Conservation (phyloP, 2,797 vertebrate genomes). For the Borostomias antarcticus region DNA sequence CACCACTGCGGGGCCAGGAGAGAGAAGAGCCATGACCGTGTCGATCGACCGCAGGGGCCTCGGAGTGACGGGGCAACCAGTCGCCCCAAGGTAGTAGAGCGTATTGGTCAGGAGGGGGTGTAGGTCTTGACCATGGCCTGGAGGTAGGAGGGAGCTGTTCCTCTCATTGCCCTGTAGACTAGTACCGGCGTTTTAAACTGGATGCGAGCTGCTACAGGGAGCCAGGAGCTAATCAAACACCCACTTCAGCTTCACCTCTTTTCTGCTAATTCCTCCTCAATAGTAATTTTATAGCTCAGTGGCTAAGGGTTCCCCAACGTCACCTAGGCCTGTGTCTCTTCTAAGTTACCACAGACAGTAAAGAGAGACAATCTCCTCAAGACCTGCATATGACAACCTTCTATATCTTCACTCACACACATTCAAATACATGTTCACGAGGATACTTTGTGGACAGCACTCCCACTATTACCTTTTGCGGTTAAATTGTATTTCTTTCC, state of each 20-base stretch:
- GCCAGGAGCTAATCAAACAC: too few relatives aligned
- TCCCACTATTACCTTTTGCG: conserved; percentile 27
- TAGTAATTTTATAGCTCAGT: conserved; percentile 63
- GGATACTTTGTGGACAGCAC: conserved; percentile 10
- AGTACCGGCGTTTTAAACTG: too few relatives aligned
- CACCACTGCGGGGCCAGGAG: too few relatives aligned
- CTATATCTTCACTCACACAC: conserved; percentile 30
- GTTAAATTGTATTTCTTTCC: conserved; percentile 35
- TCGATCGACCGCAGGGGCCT: too few relatives aligned
- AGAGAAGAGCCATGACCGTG: too few relatives aligned
- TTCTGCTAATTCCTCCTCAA: conserved; percentile 58
- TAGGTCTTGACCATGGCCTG: too few relatives aligned
- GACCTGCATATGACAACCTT: conserved; percentile 9
- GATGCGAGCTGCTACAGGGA: too few relatives aligned
- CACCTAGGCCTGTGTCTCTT: conserved; percentile 33
- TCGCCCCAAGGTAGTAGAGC: too few relatives aligned
- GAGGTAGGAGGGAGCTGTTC: too few relatives aligned
- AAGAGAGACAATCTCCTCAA: conserved; percentile 35
- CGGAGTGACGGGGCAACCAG: too few relatives aligned
- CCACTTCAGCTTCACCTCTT: conserved; percentile 21
- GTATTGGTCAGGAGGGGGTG: too few relatives aligned
- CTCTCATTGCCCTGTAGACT: too few relatives aligned
- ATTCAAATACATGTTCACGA: conserved; percentile 17
- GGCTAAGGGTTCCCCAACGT: conserved; percentile 49
- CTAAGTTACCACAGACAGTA: conserved; percentile 29